phyloP scores from a whole-genome alignment of 2,888 invertebrate genomes.

The Rhagonycha lutea region DNA sequence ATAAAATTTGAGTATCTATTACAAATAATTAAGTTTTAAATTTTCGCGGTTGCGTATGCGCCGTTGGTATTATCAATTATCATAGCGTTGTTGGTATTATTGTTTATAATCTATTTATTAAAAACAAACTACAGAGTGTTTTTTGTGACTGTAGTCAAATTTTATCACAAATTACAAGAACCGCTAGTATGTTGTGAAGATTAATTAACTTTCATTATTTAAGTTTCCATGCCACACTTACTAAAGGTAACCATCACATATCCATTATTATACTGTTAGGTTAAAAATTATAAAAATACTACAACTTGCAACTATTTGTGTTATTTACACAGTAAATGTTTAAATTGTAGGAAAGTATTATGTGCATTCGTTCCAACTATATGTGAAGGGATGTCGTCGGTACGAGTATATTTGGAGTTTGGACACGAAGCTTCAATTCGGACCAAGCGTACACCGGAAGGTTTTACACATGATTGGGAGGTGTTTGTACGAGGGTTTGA shows the following conservation, averaged over 20 bases:
- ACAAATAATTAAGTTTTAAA: background rate
- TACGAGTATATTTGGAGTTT: constrained; percentile 86
- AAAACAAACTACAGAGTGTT: background rate
- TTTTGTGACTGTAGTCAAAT: background rate
- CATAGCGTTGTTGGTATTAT: constrained; percentile 9
- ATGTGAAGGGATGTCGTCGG: constrained; percentile 55
- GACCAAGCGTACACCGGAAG: constrained; percentile 81
- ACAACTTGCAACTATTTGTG: background rate
- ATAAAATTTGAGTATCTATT: background rate
- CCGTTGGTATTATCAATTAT: background rate
- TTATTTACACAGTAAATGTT: background rate
- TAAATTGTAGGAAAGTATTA: background rate
- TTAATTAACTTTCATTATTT: background rate
- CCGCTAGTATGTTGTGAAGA: background rate
- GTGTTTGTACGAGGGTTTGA: constrained; percentile 90
- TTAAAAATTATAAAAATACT: background rate
- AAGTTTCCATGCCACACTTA: background rate
- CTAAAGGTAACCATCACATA: background rate
- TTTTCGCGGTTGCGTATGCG: background rate
- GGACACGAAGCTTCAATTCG: constrained; percentile 87
- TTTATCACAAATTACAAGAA: background rate
- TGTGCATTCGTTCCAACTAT: background rate
- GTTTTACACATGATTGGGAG: constrained; percentile 97
- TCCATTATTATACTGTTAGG: background rate
- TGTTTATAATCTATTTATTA: constrained; percentile 5